phyloP scores from a whole-genome alignment of 2,888 invertebrate species.

The Ophioninae sp. region DNA sequence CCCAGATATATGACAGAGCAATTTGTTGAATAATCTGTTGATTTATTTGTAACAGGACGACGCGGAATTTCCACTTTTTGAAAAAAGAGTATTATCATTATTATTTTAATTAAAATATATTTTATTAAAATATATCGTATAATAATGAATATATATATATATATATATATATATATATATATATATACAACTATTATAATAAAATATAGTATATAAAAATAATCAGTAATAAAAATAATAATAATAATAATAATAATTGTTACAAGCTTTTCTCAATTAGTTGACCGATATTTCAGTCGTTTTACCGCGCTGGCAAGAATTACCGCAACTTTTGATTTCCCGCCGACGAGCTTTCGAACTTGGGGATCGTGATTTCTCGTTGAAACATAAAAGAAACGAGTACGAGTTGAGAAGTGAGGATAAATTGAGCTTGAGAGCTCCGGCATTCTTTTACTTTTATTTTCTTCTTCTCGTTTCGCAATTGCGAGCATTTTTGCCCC shows the following conservation, averaged over 20 bases:
- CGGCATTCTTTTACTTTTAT: conserved; percentile 36
- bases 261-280: neutral
- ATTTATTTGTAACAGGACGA: neutral
- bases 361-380: conserved; percentile 48
- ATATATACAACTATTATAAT: too few relatives aligned
- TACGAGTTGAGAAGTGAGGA: conserved; percentile 36
- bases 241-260: neutral
- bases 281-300: neutral
- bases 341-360: conserved; percentile 14
- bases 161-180: too few relatives aligned
- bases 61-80: neutral
- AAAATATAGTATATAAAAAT: too few relatives aligned
- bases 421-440: conserved; percentile 48
- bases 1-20: neutral
- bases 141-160: too few relatives aligned
- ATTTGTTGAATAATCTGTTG: neutral
- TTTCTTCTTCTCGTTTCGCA: conserved; percentile 29
- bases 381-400: conserved; percentile 53
- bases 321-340: conserved; percentile 4
- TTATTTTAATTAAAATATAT: neutral
- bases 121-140: neutral
- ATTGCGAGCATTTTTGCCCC: conserved; percentile 28
- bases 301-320: neutral
- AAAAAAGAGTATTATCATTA: neutral
- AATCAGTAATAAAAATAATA: neutral